These are phyloP conservation scores for Drosophila lacertosa DNA, from an alignment of 1,140 invertebrate species.

Conservation along the genomic window DNA sequence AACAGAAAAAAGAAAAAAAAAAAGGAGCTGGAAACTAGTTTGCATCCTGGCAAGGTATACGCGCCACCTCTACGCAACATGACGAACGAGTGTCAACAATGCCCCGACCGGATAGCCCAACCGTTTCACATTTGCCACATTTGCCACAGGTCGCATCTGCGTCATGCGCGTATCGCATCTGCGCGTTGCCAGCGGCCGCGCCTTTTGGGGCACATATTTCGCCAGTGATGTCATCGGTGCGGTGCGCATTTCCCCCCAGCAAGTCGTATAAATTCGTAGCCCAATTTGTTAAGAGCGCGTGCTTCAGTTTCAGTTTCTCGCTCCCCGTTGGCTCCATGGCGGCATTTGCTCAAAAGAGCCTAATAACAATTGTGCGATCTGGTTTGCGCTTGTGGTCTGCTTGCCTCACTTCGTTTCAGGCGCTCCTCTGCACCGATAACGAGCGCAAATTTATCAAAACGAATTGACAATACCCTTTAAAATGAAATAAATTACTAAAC, in stretches of 20 bases:
- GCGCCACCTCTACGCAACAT: slow-evolving; percentile 17
- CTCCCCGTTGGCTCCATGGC: slow-evolving; percentile 41
- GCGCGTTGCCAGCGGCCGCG: slow-evolving; percentile 50
- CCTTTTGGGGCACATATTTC: slow-evolving; percentile 74
- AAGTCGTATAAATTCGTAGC: slow-evolving; percentile 71
- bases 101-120: neutral
- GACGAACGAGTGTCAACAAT: slow-evolving; percentile 55
- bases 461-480: slow-evolving; percentile 47
- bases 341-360: slow-evolving; percentile 75
- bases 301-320: slow-evolving; percentile 76
- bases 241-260: slow-evolving; percentile 40
- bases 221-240: slow-evolving; percentile 68
- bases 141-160: slow-evolving; percentile 44
- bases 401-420: slow-evolving; percentile 38
- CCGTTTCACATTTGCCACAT: slow-evolving; percentile 42
- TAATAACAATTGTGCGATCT: slow-evolving; percentile 79
- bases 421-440: slow-evolving; percentile 48
- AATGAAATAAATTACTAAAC: no score
- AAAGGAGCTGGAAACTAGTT: slow-evolving; percentile 64
- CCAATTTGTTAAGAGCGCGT: slow-evolving; percentile 80
- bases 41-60: slow-evolving; percentile 65
- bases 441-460: slow-evolving; percentile 2
- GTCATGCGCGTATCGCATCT: slow-evolving; percentile 48
- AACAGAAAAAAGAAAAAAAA: no score
- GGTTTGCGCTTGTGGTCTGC: slow-evolving; percentile 44